Percentiles rank a stretch among this genome's conserved stretches.
phyloP scores from a whole-genome alignment of 2,113 vertebrate genomes.

The Rafetus swinhoei region DNA sequence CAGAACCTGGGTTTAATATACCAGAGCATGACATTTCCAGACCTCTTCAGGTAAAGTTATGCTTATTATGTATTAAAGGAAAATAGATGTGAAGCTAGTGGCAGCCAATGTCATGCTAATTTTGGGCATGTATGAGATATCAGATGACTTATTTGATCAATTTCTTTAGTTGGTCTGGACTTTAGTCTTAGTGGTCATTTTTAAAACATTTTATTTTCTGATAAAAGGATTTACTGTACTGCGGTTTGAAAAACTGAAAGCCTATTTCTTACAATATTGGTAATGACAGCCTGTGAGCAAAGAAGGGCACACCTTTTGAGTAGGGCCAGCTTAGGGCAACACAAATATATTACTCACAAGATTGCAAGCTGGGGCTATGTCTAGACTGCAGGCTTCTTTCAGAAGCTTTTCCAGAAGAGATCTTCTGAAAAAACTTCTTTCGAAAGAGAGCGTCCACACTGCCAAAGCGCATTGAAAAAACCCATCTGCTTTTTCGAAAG shows the following conservation, averaged over 20 bases:
- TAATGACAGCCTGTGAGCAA: background rate
- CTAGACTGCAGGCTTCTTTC: no score
- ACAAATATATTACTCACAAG: background rate
- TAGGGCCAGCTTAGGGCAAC: background rate
- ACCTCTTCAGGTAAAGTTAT: background rate
- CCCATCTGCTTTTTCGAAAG: no score
- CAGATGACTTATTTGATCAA: background rate
- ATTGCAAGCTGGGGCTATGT: background rate
- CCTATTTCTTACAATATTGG: background rate
- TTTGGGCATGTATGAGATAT: background rate
- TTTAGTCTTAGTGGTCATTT: background rate
- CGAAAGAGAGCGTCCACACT: no score
- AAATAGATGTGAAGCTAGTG: rapidly evolving
- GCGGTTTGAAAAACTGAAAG: background rate
- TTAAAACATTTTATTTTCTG: background rate
- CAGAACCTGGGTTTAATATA: background rate
- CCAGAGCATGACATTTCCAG: background rate
- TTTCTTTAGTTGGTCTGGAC: background rate
- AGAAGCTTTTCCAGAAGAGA: no score
- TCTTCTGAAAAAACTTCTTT: no score
- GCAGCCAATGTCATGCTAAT: background rate
- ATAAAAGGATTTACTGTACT: background rate
- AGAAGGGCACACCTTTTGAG: background rate
- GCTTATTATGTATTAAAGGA: background rate
- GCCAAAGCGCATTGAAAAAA: no score